Evolutionary conservation across 2,113 vertebrate species (phyloP).

Genomic region (rabbit (Oryctolagus cuniculus)): DNA sequence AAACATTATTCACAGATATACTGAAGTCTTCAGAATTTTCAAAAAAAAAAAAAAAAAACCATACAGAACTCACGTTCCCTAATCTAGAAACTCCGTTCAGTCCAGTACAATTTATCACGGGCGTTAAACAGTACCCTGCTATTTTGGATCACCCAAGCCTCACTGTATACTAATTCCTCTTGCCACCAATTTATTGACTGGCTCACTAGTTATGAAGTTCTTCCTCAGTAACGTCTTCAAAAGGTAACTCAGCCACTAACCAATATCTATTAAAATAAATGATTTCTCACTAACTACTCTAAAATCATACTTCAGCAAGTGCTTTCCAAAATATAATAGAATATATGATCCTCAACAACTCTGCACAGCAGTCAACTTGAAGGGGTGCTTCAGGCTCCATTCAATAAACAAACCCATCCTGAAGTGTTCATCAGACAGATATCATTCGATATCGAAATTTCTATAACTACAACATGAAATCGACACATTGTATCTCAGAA

Average conservation of each 20-base stretch:
- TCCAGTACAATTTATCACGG: background rate
- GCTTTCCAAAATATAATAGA: slow-evolving; percentile 25
- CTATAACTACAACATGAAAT: slow-evolving; percentile 4
- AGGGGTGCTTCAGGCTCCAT: background rate
- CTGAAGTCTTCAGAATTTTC: background rate
- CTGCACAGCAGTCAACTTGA: background rate
- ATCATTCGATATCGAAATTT: slow-evolving; percentile 12
- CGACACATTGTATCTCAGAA: background rate
- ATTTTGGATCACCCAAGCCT: slow-evolving; percentile 19
- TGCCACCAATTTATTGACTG: slow-evolving; percentile 21
- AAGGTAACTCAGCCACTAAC: background rate
- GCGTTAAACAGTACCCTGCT: background rate
- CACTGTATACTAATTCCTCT: background rate
- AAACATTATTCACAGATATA: slow-evolving; percentile 39
- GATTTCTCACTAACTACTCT: slow-evolving; percentile 11
- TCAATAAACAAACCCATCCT: slow-evolving; percentile 20
- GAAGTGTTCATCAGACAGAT: slow-evolving; percentile 30
- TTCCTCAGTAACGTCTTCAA: background rate
- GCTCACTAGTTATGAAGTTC: background rate
- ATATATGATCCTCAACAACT: background rate
- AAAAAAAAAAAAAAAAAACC: background rate
- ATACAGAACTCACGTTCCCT: slow-evolving; percentile 8
- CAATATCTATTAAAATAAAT: slow-evolving; percentile 6
- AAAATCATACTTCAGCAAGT: slow-evolving; percentile 39
- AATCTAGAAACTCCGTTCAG: slow-evolving; percentile 26